Evolutionary conservation across 2,888 invertebrate genomes (phyloP).

Genomic region (Parnassius smintheus): DNA sequence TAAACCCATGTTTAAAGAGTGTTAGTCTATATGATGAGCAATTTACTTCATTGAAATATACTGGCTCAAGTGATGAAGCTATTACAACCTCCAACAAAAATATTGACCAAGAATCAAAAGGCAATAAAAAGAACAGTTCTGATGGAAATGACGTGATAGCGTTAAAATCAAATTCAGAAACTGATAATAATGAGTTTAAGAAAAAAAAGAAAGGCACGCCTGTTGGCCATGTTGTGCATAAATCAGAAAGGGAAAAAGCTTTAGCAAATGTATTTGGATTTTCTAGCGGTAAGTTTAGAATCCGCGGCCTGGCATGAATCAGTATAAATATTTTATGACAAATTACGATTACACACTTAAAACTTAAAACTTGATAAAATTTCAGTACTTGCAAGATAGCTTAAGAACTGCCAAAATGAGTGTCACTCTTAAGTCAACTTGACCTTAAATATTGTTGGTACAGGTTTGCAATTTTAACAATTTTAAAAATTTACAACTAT

Average conservation of each 20-base stretch:
- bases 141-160: conserved; percentile 40
- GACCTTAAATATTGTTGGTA: no score
- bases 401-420: no score
- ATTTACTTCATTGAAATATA: conserved; percentile 46
- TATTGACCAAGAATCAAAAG: conserved; percentile 22
- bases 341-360: no score
- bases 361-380: no score
- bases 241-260: conserved; percentile 45
- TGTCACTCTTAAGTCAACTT: no score
- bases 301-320: conserved; percentile 12
- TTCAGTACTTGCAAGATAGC: no score
- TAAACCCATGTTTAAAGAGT: conserved; percentile 61
- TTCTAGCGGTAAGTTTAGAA: conserved; percentile 60
- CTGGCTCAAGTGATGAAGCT: conserved; percentile 45
- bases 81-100: conserved; percentile 29
- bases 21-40: conserved; percentile 61
- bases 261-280: conserved; percentile 67
- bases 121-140: conserved; percentile 9
- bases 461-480: no score
- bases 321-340: not conserved
- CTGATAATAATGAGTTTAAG: conserved; percentile 35
- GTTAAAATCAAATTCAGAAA: conserved; percentile 51
- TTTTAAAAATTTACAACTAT: no score
- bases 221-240: conserved; percentile 31
- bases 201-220: conserved; percentile 29